Base-by-base conservation (phyloP, 1,140 invertebrate genomes). In the Maniola jurtina region DNA sequence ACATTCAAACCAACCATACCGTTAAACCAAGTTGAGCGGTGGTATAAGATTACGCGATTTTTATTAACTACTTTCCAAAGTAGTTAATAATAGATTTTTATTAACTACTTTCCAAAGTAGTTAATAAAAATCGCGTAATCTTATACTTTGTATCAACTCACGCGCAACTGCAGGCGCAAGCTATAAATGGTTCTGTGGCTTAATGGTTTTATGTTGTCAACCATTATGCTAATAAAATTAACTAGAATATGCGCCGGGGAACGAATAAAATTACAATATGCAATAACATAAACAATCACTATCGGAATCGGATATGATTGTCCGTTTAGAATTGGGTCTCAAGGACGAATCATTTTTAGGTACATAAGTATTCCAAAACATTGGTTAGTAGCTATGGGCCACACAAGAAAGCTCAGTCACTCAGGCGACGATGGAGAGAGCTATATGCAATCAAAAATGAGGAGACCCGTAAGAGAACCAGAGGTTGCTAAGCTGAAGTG, bases 191-290 rank as follows among this genome's bases (percentile, higher is more conserved):
- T 60, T 61, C 55, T 64, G 63, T 58, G 67, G 63, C 61, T 47
- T 70, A 72, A 69, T 65, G 66, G 67, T 69, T 67, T 72, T 70
- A 72, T 54, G 73, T 75, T 75, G 71, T 75, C 64, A 67, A 70
- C 73, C 67, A 72, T 72, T 75, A 75, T 72, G 70, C 70, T 72
- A 72, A 75, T 75, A 75, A 72, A 75, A 72, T 72, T 62, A 70
- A 62, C 42, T 66, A 69, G 68, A 71, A 71, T 74, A 74, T 70
- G 57, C 61, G 45, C 40, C 48, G 64, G 50, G 62, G 64, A 73
- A 65, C 64, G 64, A 57, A 70, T 67, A 66, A 73, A 73, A 73
- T 70, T 70, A 70, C 71, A 70, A 68, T 68, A 64, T 64, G 66
- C 66, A 64, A 64, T 68, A 64, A 58, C 61, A 56, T 64, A 64